Conservation (phyloP, 2,797 vertebrate species). For the Acanthurus lineatus region DNA sequence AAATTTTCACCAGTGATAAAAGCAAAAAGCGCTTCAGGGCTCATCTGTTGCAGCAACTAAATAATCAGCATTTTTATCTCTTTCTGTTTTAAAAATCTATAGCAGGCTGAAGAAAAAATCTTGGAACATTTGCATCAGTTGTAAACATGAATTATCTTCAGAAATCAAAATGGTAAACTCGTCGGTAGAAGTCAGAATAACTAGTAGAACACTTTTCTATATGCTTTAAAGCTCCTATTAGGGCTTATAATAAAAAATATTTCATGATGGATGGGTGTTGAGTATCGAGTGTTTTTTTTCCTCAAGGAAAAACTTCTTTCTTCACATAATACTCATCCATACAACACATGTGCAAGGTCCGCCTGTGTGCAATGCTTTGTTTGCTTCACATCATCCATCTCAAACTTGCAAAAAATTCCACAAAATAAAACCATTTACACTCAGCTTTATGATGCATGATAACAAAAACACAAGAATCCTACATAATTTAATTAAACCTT, state of each 20-base stretch:
- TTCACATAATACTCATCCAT: background rate
- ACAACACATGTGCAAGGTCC: background rate
- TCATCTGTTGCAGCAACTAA: no score
- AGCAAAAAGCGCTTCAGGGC: no score
- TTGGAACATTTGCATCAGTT: background rate
- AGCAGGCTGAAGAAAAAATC: background rate
- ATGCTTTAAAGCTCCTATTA: background rate
- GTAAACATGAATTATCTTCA: background rate
- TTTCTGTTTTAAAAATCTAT: no score
- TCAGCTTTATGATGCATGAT: conserved; percentile 56
- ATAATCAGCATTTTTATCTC: no score
- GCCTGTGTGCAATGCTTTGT: conserved; percentile 6
- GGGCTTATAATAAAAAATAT: conserved; percentile 12
- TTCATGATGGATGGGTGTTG: background rate
- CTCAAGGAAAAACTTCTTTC: background rate
- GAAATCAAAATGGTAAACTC: background rate
- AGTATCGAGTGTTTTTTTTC: background rate
- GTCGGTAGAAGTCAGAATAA: conserved; percentile 7
- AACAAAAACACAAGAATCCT: conserved; percentile 63
- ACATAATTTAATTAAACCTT: conserved; percentile 69
- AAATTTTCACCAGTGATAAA: no score
- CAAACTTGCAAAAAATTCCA: conserved; percentile 40
- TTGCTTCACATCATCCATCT: conserved; percentile 38
- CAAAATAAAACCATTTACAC: conserved; percentile 51
- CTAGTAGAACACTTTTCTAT: background rate